Evolutionary conservation across 2,888 invertebrate species (phyloP), one percentile per base, ranked within the genome.

Genomic region (Apotomis turbidana): DNA sequence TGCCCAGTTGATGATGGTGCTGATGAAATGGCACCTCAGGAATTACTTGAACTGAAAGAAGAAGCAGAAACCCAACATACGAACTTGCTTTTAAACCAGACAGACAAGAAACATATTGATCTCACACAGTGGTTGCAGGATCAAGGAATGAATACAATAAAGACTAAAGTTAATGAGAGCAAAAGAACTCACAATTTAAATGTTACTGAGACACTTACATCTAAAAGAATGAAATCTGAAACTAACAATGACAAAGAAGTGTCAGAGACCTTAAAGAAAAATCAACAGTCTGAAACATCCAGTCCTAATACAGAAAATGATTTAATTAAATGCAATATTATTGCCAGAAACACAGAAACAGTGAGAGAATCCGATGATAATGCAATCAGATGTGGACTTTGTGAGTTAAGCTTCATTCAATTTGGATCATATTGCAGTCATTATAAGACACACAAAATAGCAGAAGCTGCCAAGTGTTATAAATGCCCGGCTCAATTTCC

Each of bases 131-230:
- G 71, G 71, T 44, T 71, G 12, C 61, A 68, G 3, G 71, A 71
- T 12, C 71, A 71, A 58, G 71, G 71, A 44, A 71, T 71, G 71
- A 71, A 44, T 58, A 71, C 55, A 3, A 71, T 71, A 41, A 68
- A 62, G 44, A 27, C 27, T 5, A 57, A 71, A 49, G 41, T 27
- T 49, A 44, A n/a, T 15, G 44, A 66, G 15, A 27, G 38, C 36
- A 61, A 57, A 49, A 44, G 27, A 10, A 44, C 9, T 36, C 46
- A 66, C 5, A 54, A 46, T 38, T 27, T 66, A 12, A 54, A 61
- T 52, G 55, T 61, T 41, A 46, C 52, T 12, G 57, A 71, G n/a
- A 44, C 55, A 5, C 66, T 57, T n/a, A 66, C 55, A 46, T 57
- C 66, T 27, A 66, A 66, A 57, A 57, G 13, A 54, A 62, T 51